Conservation (phyloP, 1,140 invertebrate genomes). For the Scylla paramamosain region DNA sequence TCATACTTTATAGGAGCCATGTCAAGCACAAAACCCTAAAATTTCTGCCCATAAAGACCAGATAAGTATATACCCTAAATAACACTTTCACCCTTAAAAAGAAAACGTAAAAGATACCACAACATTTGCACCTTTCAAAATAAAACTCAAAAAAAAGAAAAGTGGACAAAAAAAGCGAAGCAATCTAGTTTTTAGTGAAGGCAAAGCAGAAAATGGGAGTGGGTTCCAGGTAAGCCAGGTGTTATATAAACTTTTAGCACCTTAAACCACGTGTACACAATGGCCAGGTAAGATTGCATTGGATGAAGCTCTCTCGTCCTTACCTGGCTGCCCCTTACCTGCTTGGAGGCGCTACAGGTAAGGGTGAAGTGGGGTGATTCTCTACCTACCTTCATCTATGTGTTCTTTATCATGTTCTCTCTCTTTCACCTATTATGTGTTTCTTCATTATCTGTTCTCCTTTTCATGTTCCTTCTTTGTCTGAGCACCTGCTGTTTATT, state of each 20-base stretch:
- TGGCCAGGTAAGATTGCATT: background rate
- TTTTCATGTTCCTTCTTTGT: too few species aligned
- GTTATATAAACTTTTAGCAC: slow-evolving; percentile 26
- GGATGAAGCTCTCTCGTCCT: background rate
- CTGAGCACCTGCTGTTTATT: too few species aligned
- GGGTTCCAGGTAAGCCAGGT: background rate
- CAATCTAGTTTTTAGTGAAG: background rate
- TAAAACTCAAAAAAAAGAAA: too few species aligned
- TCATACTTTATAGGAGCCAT: background rate
- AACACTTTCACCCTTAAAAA: background rate
- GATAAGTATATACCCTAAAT: background rate
- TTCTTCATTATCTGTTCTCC: too few species aligned
- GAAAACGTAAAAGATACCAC: background rate
- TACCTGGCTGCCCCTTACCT: too few species aligned
- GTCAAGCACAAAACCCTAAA: background rate
- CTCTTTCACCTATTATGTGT: too few species aligned
- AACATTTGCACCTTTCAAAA: too few species aligned
- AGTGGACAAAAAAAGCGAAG: background rate
- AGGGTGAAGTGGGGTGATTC: too few species aligned
- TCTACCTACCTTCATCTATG: too few species aligned
- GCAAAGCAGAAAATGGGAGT: background rate
- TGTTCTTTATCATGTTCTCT: too few species aligned
- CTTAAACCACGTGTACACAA: background rate
- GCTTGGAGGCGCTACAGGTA: too few species aligned
- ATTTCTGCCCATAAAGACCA: background rate